Conservation (phyloP, 2,797 vertebrate species). For the Etheostoma nigrum region DNA sequence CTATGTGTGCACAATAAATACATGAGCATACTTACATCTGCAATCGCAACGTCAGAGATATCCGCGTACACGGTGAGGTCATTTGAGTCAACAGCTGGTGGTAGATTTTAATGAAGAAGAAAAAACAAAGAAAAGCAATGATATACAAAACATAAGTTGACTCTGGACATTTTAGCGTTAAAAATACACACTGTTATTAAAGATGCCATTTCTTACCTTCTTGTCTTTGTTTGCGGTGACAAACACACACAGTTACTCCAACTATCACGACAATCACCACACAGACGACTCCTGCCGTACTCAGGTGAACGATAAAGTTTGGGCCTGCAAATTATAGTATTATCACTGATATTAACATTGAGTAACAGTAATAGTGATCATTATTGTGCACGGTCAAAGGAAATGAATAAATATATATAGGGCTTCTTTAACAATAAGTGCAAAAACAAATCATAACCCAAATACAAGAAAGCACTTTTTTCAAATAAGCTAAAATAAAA, state of each 20-base stretch:
- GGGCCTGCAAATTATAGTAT: rapidly evolving
- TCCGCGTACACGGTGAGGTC: constrained; percentile 61
- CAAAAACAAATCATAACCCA: not conserved
- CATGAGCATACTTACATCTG: constrained; percentile 29
- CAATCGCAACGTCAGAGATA: constrained; percentile 3
- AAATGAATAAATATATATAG: not conserved
- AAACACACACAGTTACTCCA: not conserved
- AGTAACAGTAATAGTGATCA: not conserved
- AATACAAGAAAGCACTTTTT: not conserved
- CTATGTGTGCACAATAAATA: not conserved
- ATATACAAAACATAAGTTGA: too few species aligned
- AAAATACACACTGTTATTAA: not conserved
- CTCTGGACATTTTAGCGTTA: too few species aligned
- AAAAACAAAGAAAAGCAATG: not conserved
- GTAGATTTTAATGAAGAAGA: not conserved
- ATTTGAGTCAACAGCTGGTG: not conserved
- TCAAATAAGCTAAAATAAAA: not conserved
- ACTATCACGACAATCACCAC: rapidly evolving
- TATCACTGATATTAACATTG: not conserved
- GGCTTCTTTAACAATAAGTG: not conserved
- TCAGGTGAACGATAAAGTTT: rapidly evolving
- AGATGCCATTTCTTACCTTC: constrained; percentile 1
- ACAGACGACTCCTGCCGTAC: not conserved
- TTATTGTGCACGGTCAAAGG: not conserved
- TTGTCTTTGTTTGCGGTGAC: not conserved